Conservation (phyloP, 2,888 invertebrate species). For the Hermaeophaga mercurialis region DNA sequence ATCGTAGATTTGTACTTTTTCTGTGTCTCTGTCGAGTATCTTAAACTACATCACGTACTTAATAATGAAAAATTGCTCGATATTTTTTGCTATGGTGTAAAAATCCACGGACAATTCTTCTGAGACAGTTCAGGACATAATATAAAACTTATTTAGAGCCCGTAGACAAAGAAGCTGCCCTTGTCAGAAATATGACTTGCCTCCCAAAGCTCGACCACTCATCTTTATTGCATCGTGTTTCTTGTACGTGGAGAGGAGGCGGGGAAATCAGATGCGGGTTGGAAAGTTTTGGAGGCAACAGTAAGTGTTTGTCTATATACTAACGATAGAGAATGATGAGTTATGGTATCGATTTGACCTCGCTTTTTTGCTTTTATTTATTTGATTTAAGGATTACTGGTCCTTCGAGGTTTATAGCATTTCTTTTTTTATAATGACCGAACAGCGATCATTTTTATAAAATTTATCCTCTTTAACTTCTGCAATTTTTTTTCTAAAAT, state of each 20-base stretch:
- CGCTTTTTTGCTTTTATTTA: not conserved
- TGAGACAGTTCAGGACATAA: slow-evolving; percentile 24
- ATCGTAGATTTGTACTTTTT: too few species aligned
- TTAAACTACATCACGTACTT: too few species aligned
- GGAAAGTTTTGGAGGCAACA: slow-evolving; percentile 3
- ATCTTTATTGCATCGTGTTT: slow-evolving; percentile 53
- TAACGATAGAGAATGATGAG: not conserved
- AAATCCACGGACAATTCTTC: slow-evolving; percentile 19
- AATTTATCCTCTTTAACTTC: too few species aligned
- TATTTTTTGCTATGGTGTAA: slow-evolving; percentile 11
- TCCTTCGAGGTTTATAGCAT: too few species aligned
- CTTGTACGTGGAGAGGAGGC: slow-evolving; percentile 49
- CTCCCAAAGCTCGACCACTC: slow-evolving; percentile 42
- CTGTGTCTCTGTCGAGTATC: too few species aligned
- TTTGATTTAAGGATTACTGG: not conserved
- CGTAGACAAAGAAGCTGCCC: slow-evolving; percentile 29
- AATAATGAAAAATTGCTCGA: slow-evolving; percentile 13
- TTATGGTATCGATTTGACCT: not conserved
- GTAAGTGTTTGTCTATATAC: slow-evolving; percentile 2
- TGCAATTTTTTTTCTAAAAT: too few species aligned
- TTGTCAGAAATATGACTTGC: slow-evolving; percentile 33
- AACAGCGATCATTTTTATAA: too few species aligned
- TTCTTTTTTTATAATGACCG: too few species aligned
- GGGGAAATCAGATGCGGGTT: not conserved
- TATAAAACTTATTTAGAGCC: slow-evolving; percentile 30